phyloP scores from a whole-genome alignment of 2,888 invertebrate genomes.

The Aradus depressus region DNA sequence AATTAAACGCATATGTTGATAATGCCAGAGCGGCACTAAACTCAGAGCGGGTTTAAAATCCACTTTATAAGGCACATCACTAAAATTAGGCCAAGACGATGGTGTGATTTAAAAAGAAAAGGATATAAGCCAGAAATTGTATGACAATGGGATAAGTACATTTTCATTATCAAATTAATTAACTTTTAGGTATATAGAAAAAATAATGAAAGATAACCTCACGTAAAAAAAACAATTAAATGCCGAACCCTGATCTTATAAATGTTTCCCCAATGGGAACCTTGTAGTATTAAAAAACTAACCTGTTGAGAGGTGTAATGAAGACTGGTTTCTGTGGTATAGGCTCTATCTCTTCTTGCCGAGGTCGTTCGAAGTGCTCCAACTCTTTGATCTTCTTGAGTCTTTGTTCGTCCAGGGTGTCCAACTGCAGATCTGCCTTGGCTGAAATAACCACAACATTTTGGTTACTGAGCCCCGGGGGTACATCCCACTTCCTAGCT shows the following conservation, averaged over 20 bases:
- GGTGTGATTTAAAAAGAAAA: too few relatives aligned
- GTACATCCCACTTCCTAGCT: not conserved
- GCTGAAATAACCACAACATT: slow-evolving; percentile 37
- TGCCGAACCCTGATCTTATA: not conserved
- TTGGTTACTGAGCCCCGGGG: not conserved
- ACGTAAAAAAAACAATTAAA: not conserved
- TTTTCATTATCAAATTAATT: too few relatives aligned
- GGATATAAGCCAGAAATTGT: too few relatives aligned
- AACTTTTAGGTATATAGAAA: too few relatives aligned
- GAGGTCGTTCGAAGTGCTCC: slow-evolving; percentile 68
- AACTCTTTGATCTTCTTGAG: slow-evolving; percentile 77
- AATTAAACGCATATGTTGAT: too few relatives aligned
- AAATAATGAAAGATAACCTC: too few relatives aligned
- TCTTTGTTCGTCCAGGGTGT: slow-evolving; percentile 83
- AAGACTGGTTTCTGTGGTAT: slow-evolving; percentile 78
- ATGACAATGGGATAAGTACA: too few relatives aligned
- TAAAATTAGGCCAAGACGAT: too few relatives aligned
- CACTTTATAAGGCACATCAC: too few relatives aligned
- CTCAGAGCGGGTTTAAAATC: too few relatives aligned
- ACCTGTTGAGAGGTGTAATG: slow-evolving; percentile 66
- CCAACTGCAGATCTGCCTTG: slow-evolving; percentile 71
- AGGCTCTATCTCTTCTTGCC: slow-evolving; percentile 60
- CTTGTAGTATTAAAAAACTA: too few relatives aligned
- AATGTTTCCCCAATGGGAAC: not conserved
- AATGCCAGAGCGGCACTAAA: too few relatives aligned